Conservation (phyloP, 2,113 vertebrate genomes). For the Salvator merianae region DNA sequence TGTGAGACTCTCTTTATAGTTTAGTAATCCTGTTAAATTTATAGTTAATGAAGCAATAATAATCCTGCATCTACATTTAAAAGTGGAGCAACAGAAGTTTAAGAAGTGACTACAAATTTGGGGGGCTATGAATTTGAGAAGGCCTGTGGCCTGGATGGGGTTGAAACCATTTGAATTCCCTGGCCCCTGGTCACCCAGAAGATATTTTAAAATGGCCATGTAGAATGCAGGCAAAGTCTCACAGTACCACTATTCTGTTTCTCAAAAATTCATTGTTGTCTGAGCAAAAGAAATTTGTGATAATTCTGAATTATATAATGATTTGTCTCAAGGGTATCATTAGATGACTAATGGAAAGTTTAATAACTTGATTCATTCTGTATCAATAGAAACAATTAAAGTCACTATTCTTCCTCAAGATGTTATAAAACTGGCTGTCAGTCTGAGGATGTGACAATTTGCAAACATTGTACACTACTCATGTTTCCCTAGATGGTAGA, state of each 20-base stretch:
- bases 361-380: conserved; percentile 18
- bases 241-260: background rate
- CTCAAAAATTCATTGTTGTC: conserved; percentile 20
- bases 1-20: conserved; percentile 44
- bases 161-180: too few relatives aligned
- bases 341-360: conserved; percentile 24
- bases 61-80: conserved; percentile 40
- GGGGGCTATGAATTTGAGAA: too few relatives aligned
- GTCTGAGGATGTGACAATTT: conserved; percentile 35
- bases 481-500: conserved; percentile 16
- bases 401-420: conserved; percentile 12
- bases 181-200: too few relatives aligned
- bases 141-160: too few relatives aligned
- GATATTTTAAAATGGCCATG: too few relatives aligned
- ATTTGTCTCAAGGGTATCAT: conserved; percentile 24
- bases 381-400: conserved; percentile 17
- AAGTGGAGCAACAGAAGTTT: conserved; percentile 27
- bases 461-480: background rate
- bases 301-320: background rate
- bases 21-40: conserved; percentile 47
- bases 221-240: background rate
- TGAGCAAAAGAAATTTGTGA: background rate
- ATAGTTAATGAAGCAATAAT: conserved; percentile 54
- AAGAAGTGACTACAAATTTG: conserved; percentile 29
- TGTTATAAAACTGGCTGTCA: conserved; percentile 30